Percentiles rank a stretch among this genome's conserved stretches.
Evolutionary conservation across 37 sponge, comb jelly and placozoan genomes (phyloP).

Genomic region (Trichoplax adhaerens): DNA sequence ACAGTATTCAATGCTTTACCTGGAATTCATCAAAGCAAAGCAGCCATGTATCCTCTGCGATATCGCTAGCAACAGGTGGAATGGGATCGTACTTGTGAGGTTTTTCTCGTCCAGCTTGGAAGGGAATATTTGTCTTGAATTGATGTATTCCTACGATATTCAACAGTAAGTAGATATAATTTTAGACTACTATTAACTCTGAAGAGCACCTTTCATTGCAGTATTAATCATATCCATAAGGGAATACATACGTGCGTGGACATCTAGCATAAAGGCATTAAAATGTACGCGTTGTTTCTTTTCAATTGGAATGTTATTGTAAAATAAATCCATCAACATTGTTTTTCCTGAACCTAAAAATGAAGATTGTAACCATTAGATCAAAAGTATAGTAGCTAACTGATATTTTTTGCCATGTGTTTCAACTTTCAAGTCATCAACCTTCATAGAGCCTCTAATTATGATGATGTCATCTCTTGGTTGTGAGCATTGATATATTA

Average conservation of each 20-base stretch:
- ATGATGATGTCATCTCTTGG: no score
- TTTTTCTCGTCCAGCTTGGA: background rate
- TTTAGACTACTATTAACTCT: background rate
- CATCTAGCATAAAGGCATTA: slow-evolving; percentile 80
- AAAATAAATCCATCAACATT: slow-evolving; percentile 97
- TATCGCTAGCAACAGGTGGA: slow-evolving; percentile 55
- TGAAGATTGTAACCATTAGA: no score
- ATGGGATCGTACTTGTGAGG: slow-evolving; percentile 55
- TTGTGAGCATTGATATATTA: no score
- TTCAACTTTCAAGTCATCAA: no score
- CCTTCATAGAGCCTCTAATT: no score
- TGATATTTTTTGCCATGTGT: background rate
- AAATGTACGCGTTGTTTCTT: slow-evolving; percentile 71
- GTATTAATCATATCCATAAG: background rate
- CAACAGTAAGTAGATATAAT: background rate
- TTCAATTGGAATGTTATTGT: slow-evolving; percentile 10
- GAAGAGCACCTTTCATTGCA: background rate
- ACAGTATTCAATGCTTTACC: slow-evolving; percentile 13
- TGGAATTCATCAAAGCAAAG: slow-evolving; percentile 99
- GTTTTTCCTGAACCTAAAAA: slow-evolving; percentile 79
- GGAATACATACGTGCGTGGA: slow-evolving; percentile 25
- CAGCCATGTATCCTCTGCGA: slow-evolving; percentile 46
- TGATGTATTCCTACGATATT: background rate
- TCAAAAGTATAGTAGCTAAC: no score
- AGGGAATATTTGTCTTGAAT: background rate